Conservation (phyloP, 2,888 invertebrate genomes). For the Drosophila atripex region DNA sequence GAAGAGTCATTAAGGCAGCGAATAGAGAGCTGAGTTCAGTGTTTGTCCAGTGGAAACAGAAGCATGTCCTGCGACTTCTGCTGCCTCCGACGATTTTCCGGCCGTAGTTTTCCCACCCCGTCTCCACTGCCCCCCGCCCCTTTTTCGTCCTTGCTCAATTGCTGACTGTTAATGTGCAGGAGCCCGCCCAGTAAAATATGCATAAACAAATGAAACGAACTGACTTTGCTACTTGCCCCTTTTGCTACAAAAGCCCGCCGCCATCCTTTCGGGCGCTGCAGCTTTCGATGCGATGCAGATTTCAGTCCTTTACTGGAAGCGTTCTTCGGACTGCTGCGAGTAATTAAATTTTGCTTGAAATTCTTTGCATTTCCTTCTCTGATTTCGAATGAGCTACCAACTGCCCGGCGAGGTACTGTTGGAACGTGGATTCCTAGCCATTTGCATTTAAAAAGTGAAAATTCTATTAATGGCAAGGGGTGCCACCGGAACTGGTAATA, state of each 20-base stretch:
- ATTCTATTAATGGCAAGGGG: slow-evolving; percentile 61
- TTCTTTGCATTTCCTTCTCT: slow-evolving; percentile 67
- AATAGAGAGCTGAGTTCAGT: slow-evolving; percentile 43
- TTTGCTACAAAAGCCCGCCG: slow-evolving; percentile 3
- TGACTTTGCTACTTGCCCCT: slow-evolving; percentile 27
- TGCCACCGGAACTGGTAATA: slow-evolving; percentile 39
- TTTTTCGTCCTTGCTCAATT: slow-evolving; percentile 3
- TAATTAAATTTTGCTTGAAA: slow-evolving; percentile 69
- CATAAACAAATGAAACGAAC: slow-evolving; percentile 69
- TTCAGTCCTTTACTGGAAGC: slow-evolving; percentile 11
- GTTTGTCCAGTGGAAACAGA: slow-evolving; percentile 35
- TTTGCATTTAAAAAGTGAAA: slow-evolving; percentile 63
- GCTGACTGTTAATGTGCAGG: slow-evolving; percentile 51
- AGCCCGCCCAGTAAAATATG: slow-evolving; percentile 57
- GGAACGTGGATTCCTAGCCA: slow-evolving; percentile 13
- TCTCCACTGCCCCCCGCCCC: neutral
- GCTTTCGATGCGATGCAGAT: slow-evolving; percentile 48
- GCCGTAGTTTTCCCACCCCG: slow-evolving; percentile 1
- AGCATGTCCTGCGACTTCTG: slow-evolving; percentile 41
- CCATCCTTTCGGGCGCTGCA: slow-evolving; percentile 10
- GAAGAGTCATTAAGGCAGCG: slow-evolving; percentile 65
- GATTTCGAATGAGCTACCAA: slow-evolving; percentile 51
- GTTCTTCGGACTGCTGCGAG: slow-evolving; percentile 24
- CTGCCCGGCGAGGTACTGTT: neutral
- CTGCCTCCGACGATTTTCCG: slow-evolving; percentile 12